These are phyloP conservation scores for Chrysogorgia sp. DNA, from an alignment of 92 coral and sea anemone genomes.

Conservation along the genomic window DNA sequence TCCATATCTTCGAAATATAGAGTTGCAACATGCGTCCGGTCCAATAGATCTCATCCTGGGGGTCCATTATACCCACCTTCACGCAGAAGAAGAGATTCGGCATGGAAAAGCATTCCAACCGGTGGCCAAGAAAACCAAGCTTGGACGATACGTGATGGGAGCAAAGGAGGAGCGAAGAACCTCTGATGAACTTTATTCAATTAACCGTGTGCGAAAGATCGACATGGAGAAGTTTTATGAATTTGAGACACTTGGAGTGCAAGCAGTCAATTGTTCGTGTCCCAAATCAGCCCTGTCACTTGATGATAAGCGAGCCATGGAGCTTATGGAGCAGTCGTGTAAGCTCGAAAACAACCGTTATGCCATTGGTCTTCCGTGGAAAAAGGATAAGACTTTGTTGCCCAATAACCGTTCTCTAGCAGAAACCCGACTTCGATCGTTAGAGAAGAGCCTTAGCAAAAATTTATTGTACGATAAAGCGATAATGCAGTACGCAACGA, in stretches of 20 bases:
- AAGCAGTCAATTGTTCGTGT: slow-evolving; percentile 53
- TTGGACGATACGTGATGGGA: no score
- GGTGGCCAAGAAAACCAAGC: no score
- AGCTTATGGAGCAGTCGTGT: slow-evolving; percentile 48
- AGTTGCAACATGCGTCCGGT: no score
- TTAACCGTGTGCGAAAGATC: slow-evolving; percentile 2
- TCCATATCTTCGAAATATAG: no score
- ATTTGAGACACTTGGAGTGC: slow-evolving; percentile 46
- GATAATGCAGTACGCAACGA: slow-evolving; percentile 32
- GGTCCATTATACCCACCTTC: no score
- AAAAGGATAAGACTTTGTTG: slow-evolving; percentile 31
- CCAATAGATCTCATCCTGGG: no score
- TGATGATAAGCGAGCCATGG: slow-evolving; percentile 54
- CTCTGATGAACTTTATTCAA: no score
- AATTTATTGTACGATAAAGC: slow-evolving; percentile 37
- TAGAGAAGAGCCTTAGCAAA: slow-evolving; percentile 44
- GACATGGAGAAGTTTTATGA: slow-evolving; percentile 44
- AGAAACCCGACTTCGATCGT: slow-evolving; percentile 35
- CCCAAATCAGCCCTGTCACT: slow-evolving; percentile 38
- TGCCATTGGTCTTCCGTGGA: slow-evolving; percentile 51
- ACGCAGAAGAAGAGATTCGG: no score
- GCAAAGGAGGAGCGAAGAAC: no score
- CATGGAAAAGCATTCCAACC: no score
- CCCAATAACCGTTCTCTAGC: slow-evolving; percentile 53
- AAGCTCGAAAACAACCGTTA: slow-evolving; percentile 20